Evolutionary conservation across 2,113 vertebrate species (phyloP).

Genomic region (Hoplias malabaricus): DNA sequence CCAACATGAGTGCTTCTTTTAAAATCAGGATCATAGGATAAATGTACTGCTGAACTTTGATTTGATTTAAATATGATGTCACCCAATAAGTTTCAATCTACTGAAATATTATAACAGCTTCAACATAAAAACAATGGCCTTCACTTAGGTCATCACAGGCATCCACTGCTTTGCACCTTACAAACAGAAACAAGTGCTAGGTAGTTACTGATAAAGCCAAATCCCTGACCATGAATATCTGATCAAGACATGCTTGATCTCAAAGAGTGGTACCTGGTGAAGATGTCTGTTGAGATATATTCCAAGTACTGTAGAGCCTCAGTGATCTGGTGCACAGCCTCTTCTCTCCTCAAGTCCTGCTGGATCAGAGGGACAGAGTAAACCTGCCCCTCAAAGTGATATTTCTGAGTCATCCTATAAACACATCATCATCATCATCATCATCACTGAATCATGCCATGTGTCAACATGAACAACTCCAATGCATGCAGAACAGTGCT

Average conservation of each 20-base stretch:
- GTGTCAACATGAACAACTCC: not conserved
- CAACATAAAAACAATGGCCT: not conserved
- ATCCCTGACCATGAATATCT: not conserved
- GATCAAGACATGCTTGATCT: too few relatives aligned
- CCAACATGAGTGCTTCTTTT: too few relatives aligned
- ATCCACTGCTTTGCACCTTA: not conserved
- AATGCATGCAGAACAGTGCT: not conserved
- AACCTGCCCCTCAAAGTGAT: slow-evolving; percentile 83
- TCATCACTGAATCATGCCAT: not conserved
- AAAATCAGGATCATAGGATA: too few relatives aligned
- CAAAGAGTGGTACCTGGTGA: slow-evolving; percentile 78
- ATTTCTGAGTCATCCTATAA: slow-evolving; percentile 80
- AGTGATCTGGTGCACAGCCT: slow-evolving; percentile 90
- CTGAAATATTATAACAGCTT: not conserved
- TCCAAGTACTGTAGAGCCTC: slow-evolving; percentile 88
- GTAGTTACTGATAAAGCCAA: not conserved
- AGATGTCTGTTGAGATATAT: slow-evolving; percentile 89
- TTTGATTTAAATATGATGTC: not conserved
- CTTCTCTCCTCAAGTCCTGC: slow-evolving; percentile 87
- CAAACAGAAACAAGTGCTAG: not conserved
- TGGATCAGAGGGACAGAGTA: slow-evolving; percentile 92
- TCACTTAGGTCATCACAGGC: not conserved
- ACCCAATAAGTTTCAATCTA: not conserved
- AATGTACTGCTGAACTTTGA: too few relatives aligned
- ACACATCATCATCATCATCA: slow-evolving; percentile 21